Conservation (phyloP, 2,113 vertebrate species). For the Pogonocichla stellata region DNA sequence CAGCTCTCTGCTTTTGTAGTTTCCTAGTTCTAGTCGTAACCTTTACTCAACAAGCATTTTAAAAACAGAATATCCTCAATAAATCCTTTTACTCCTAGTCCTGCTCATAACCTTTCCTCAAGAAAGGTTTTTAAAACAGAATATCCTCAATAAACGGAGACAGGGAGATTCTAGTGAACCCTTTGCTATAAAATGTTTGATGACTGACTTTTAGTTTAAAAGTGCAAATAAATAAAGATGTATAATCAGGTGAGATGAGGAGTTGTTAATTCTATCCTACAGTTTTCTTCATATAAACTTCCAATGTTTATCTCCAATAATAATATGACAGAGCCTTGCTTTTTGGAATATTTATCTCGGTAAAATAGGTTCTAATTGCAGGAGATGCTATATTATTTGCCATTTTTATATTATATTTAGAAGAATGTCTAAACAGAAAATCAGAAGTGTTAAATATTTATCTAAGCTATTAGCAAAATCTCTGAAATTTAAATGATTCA, state of each 20-base stretch:
- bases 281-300: not conserved
- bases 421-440: not conserved
- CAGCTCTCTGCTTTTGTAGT: not conserved
- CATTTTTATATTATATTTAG: not conserved
- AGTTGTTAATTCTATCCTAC: not conserved
- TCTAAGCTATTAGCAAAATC: not conserved
- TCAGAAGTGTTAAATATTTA: not conserved
- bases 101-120: not conserved
- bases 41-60: not conserved
- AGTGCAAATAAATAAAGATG: not conserved
- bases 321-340: not conserved
- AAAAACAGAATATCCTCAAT: not conserved
- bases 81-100: not conserved
- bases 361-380: not conserved
- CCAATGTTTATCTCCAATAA: not conserved
- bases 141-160: not conserved
- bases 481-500: not conserved
- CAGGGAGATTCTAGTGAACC: not conserved
- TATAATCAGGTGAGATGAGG: not conserved
- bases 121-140: not conserved
- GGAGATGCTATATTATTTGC: not conserved
- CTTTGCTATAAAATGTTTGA: not conserved
- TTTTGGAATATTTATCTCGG: not conserved
- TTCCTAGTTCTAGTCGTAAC: not conserved
- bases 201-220: not conserved